Evolutionary conservation across 2,113 vertebrate species (phyloP), one percentile per base, ranked within the genome.

Genomic region (Varanus komodoensis): DNA sequence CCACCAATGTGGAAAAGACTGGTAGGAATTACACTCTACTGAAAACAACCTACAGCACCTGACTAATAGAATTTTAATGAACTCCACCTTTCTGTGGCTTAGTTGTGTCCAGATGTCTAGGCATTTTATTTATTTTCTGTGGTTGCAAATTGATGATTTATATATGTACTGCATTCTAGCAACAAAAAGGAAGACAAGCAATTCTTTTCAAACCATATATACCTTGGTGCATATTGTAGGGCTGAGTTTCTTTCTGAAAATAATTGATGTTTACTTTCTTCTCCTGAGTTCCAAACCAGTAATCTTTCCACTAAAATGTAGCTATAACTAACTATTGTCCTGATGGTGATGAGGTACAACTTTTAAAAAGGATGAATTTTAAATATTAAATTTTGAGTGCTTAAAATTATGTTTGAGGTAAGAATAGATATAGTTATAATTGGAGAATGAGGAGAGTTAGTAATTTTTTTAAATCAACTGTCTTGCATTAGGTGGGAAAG

Each of bases 181-280:
- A 79, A 21, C n/a, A 44, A 77, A 25, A 61, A 78, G 34, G 38
- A 11, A 8, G 2, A 29, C 34, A 44, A 64, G 78, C 21, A 71
- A 11, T 23, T 48, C 17, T 73, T 27, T 19, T 64, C 9, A 17
- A 38, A 50, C 21, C 6, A 79, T 15, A 34, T 27, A 29, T 32
- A 79, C 1, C 32, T 0, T 0, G 8, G 0, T 0, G 25, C 0
- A 2, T 34, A 27, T 50, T 0, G 68, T 29, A 32, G 74, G 84
- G 25, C 44, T 23, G 17, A 27, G 38, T 54, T 85, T 48, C 84
- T 64, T 0, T 77, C 52, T 54, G 67, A 84, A 34, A 81, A 27
- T 52, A 44, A 64, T 64, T 48, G 25, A 48, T 0, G 0, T 38
- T 4, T 87, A 23, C 1, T 14, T 80, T 9, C 25, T n/a, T 87